A percentile compares a stretch with the other conserved stretches of the same genome.
Evolutionary conservation across 2,113 vertebrate species (phyloP).

Genomic region (Gasterosteus nipponicus): DNA sequence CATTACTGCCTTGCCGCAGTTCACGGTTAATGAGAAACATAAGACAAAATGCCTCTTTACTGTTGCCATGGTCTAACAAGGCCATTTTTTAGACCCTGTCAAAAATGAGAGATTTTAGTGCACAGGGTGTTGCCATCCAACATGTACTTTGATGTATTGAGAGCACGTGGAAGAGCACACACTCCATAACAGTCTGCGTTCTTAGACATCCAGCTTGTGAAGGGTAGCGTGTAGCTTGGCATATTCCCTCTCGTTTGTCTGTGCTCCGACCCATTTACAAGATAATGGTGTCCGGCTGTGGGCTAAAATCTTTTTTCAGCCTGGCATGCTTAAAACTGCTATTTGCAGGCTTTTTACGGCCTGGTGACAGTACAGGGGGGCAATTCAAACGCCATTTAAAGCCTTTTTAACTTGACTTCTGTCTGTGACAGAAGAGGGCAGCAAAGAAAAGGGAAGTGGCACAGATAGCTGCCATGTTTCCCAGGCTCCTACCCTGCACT

Average conservation of each 20-base stretch:
- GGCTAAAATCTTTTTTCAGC: neutral
- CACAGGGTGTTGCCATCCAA: neutral
- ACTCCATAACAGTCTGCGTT: neutral
- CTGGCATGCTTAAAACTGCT: neutral
- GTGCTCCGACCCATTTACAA: conserved; percentile 12
- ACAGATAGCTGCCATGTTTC: conserved; percentile 60
- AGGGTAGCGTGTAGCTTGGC: neutral
- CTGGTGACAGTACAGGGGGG: too few relatives aligned
- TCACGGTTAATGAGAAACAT: neutral
- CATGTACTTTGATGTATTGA: neutral
- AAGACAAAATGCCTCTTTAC: neutral
- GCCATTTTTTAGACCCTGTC: neutral
- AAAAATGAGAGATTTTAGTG: neutral
- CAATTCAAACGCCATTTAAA: neutral
- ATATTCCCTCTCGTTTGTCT: neutral
- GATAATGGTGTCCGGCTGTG: conserved; percentile 24
- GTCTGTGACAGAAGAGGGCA: conserved; percentile 38
- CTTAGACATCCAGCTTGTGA: neutral
- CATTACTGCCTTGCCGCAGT: too few relatives aligned
- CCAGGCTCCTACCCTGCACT: conserved; percentile 44
- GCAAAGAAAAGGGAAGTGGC: neutral
- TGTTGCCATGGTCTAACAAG: neutral
- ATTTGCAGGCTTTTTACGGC: neutral
- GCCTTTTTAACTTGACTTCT: conserved; percentile 42
- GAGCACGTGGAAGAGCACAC: neutral